These are phyloP conservation scores for Poeciliopsis infans DNA, from an alignment of 2,797 vertebrate species.

Conservation along the genomic window DNA sequence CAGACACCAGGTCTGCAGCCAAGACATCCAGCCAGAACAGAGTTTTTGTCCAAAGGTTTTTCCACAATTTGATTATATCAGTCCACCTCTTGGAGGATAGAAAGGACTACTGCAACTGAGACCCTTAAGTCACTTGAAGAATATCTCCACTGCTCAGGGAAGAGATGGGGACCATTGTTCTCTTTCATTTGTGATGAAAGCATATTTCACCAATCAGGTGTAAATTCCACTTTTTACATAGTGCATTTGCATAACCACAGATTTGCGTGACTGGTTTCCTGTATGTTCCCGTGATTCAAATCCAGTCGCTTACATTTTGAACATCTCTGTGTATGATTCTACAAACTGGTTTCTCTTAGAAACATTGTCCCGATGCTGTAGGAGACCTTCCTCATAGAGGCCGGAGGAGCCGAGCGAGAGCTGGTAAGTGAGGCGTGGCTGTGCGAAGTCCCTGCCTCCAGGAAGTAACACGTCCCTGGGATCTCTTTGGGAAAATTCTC, in stretches of 20 bases:
- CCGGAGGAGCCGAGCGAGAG: slow-evolving; percentile 86
- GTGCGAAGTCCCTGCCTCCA: slow-evolving; percentile 91
- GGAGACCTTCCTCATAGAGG: slow-evolving; percentile 94
- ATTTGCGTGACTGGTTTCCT: slow-evolving; percentile 38
- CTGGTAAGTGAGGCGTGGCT: slow-evolving; percentile 84
- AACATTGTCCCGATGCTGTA: slow-evolving; percentile 99
- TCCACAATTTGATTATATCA: slow-evolving; percentile 35
- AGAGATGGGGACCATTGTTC: slow-evolving; percentile 37
- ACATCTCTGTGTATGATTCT: slow-evolving; percentile 66
- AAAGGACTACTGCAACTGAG: slow-evolving; percentile 31
- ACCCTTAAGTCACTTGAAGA: slow-evolving; percentile 35
- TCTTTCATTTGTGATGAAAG: slow-evolving; percentile 42
- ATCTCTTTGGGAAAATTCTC: slow-evolving; percentile 99
- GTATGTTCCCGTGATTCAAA: slow-evolving; percentile 36
- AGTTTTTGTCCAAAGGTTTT: slow-evolving; percentile 46
- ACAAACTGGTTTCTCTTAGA: slow-evolving; percentile 98
- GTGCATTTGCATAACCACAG: slow-evolving; percentile 65
- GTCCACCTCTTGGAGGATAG: slow-evolving; percentile 36
- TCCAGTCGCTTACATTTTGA: slow-evolving; percentile 38
- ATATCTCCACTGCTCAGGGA: slow-evolving; percentile 20
- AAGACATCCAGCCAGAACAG: slow-evolving; percentile 42
- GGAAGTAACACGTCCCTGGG: slow-evolving; percentile 96
- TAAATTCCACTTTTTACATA: slow-evolving; percentile 48
- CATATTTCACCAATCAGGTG: slow-evolving; percentile 27
- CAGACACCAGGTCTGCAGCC: slow-evolving; percentile 35